Conservation (phyloP, 2,797 vertebrate genomes). For the Percopsis omiscomaycus region DNA sequence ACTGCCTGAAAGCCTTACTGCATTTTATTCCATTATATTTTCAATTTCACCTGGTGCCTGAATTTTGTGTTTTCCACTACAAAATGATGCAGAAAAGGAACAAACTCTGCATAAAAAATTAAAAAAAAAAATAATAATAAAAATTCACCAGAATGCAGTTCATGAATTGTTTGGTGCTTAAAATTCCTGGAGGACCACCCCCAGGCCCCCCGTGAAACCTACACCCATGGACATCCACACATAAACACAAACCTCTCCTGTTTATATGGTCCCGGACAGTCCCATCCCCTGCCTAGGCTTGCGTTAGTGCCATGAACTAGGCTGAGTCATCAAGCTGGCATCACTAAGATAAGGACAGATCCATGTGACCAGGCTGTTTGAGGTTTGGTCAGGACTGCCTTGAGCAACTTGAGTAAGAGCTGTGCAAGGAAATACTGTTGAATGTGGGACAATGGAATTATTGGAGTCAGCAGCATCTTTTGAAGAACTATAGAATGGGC, state of each 20-base stretch:
- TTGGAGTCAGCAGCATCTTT: neutral
- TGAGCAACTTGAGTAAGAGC: constrained; percentile 7
- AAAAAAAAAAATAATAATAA: no score
- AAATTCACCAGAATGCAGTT: no score
- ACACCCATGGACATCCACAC: neutral
- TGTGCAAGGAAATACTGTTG: constrained; percentile 6
- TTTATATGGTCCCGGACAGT: neutral
- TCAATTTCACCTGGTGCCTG: no score
- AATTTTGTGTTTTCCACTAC: no score
- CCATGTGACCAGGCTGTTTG: constrained; percentile 29
- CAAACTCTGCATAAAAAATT: no score
- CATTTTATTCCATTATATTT: no score
- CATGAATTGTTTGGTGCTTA: no score
- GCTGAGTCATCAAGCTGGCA: constrained; percentile 51
- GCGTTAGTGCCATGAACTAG: constrained; percentile 25
- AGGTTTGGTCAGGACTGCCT: constrained; percentile 21
- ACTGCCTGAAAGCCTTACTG: no score
- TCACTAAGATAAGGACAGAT: constrained; percentile 45
- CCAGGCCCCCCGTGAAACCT: no score
- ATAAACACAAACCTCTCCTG: constrained; percentile 22
- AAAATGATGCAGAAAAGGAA: no score
- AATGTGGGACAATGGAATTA: neutral
- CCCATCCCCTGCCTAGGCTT: constrained; percentile 6
- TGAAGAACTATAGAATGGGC: neutral
- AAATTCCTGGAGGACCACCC: no score